phyloP scores from a whole-genome alignment of 2,797 vertebrate species.

The Spinus pinus region DNA sequence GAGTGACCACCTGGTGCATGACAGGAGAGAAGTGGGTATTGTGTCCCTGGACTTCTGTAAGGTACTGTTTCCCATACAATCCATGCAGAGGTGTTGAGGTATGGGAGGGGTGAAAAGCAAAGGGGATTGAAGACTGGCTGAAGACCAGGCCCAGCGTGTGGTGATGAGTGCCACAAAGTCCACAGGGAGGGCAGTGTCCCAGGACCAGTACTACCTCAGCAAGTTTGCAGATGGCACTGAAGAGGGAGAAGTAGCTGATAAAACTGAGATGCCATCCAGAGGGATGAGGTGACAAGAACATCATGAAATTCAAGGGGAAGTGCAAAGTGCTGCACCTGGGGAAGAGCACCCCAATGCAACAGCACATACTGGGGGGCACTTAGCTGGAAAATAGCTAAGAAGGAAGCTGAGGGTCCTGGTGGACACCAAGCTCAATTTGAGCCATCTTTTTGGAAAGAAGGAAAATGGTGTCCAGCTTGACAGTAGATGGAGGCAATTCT shows the following conservation, averaged over 20 bases:
- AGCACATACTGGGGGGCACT: background rate
- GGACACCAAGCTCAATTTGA: background rate
- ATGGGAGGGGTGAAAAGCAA: background rate
- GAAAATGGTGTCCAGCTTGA: background rate
- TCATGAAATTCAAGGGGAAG: background rate
- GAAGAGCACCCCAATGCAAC: background rate
- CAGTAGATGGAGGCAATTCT: background rate
- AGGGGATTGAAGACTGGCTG: background rate
- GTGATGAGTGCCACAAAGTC: rapidly evolving
- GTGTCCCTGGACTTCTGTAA: background rate
- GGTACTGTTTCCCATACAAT: rapidly evolving
- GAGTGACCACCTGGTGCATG: no score
- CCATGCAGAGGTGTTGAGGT: no score
- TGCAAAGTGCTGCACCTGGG: background rate
- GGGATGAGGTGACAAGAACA: background rate
- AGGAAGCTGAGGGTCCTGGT: background rate
- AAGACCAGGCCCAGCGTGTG: background rate
- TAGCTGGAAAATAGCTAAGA: background rate
- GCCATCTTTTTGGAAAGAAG: background rate
- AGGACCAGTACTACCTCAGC: background rate
- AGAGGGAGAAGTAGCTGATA: background rate
- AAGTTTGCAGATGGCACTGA: background rate
- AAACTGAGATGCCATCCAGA: background rate
- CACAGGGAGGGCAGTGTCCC: rapidly evolving
- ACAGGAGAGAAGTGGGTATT: background rate